These are phyloP conservation scores for Prunella fulvescens DNA, from an alignment of 2,113 vertebrate genomes.

Conservation along the genomic window DNA sequence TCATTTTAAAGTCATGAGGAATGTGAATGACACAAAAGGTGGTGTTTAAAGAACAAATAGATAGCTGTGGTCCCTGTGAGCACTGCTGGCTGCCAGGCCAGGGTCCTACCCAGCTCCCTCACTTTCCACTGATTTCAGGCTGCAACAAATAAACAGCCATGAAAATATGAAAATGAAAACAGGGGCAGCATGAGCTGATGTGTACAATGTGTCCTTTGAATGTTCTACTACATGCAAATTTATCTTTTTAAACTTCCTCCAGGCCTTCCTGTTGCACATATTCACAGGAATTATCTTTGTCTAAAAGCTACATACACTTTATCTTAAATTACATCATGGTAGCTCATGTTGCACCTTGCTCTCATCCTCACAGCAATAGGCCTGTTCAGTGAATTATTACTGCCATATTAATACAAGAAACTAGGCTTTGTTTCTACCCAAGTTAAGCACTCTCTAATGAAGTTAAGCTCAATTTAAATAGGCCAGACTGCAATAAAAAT, in stretches of 20 bases:
- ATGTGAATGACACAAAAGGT: not conserved
- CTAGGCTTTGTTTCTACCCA: not conserved
- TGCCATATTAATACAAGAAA: not conserved
- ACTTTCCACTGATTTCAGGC: not conserved
- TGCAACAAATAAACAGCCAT: not conserved
- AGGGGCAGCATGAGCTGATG: not conserved
- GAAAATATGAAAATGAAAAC: not conserved
- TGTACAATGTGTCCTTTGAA: not conserved
- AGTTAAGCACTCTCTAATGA: not conserved
- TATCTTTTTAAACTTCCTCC: not conserved
- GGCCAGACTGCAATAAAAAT: not conserved
- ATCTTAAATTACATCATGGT: not conserved
- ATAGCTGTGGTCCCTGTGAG: not conserved
- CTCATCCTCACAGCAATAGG: not conserved
- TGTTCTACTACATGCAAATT: not conserved
- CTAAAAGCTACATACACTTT: not conserved
- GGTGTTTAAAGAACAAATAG: not conserved
- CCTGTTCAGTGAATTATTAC: not conserved
- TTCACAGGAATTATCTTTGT: too few species aligned
- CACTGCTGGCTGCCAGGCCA: rapidly evolving
- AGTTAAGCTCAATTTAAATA: not conserved
- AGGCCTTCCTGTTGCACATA: not conserved
- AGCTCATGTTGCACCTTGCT: not conserved
- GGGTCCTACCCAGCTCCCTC: rapidly evolving
- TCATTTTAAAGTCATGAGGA: not conserved